Conservation (phyloP, 1,140 invertebrate species). For the Dendrolimus punctatus region DNA sequence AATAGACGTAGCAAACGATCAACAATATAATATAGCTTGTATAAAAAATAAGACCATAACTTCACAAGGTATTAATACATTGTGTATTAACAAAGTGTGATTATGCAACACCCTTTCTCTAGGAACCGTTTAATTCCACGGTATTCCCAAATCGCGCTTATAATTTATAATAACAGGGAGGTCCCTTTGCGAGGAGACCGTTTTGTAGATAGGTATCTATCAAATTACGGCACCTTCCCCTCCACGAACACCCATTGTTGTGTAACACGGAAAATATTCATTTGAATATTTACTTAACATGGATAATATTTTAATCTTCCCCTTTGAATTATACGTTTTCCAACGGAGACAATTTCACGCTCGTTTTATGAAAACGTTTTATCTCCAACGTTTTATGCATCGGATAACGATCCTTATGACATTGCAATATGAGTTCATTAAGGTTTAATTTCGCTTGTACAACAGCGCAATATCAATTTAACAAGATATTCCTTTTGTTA, state of each 20-base stretch:
- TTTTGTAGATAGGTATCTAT: slow-evolving; percentile 70
- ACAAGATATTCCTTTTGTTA: slow-evolving; percentile 73
- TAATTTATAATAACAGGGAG: slow-evolving; percentile 66
- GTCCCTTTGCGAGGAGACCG: slow-evolving; percentile 58
- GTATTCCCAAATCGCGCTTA: slow-evolving; percentile 62
- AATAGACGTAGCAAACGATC: neutral
- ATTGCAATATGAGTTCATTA: slow-evolving; percentile 16
- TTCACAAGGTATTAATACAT: neutral
- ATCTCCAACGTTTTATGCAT: slow-evolving; percentile 24
- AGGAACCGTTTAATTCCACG: slow-evolving; percentile 48
- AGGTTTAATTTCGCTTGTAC: slow-evolving; percentile 36
- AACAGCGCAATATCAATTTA: slow-evolving; percentile 64
- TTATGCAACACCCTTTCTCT: slow-evolving; percentile 16
- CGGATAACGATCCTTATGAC: slow-evolving; percentile 28
- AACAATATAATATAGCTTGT: neutral
- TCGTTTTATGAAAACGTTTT: slow-evolving; percentile 42
- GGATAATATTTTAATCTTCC: slow-evolving; percentile 75
- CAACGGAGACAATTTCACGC: slow-evolving; percentile 70
- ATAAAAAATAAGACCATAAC: neutral
- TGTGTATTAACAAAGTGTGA: slow-evolving; percentile 8
- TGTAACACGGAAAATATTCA: slow-evolving; percentile 73
- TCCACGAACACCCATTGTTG: slow-evolving; percentile 51
- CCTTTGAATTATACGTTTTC: slow-evolving; percentile 72
- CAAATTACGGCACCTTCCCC: slow-evolving; percentile 60
- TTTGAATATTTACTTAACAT: slow-evolving; percentile 74